Evolutionary conservation across 1,140 invertebrate genomes (phyloP), one percentile per base, ranked within the genome.

Genomic region (Leptonema lineaticorne): DNA sequence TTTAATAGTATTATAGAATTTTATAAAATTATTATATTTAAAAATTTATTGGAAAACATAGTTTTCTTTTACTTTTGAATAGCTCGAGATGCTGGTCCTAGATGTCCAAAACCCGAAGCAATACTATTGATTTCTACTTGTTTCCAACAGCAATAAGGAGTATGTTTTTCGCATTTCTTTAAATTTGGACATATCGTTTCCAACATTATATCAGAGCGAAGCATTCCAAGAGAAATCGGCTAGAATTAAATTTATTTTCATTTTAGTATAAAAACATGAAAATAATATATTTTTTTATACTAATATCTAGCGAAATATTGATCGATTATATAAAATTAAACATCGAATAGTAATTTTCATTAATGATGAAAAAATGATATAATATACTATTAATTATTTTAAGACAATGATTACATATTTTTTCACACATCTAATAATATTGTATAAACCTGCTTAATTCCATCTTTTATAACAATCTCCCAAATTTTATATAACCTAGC

Each of bases 111-210:
- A 76, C 95, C 95, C 20, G 94, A 90, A 48, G 96, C 92, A 77
- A 99, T 96, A 73, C 94, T 94, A 85, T 98, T 98, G 75, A 97
- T 88, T 85, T 99, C 96, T 73, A 98, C 92, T 86, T 98, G 95
- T 79, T 93, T 92, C 88, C 88, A 90, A 75, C 88, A 89, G 78
- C 89, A 91, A 80, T 88, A 88, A n/a, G 87, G 84, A 14, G 77
- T 78, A 45, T 65, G 67, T 70, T 79, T 78, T 65, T 79, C 79
- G 71, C 78, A 74, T 73, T 78, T 75, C 37, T 78, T 78, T 58
- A 64, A 63, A 69, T 79, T 76, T 1, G 78, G 78, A 77, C 85
- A 87, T 30, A 76, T 75, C 9, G 85, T 84, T 76, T 91, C 89
- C 82, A 92, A 80, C 89, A 93, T 90, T 76, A 92, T 82, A 84